phyloP scores from a whole-genome alignment of 2,888 invertebrate species.

The Leucophora obtusa region DNA sequence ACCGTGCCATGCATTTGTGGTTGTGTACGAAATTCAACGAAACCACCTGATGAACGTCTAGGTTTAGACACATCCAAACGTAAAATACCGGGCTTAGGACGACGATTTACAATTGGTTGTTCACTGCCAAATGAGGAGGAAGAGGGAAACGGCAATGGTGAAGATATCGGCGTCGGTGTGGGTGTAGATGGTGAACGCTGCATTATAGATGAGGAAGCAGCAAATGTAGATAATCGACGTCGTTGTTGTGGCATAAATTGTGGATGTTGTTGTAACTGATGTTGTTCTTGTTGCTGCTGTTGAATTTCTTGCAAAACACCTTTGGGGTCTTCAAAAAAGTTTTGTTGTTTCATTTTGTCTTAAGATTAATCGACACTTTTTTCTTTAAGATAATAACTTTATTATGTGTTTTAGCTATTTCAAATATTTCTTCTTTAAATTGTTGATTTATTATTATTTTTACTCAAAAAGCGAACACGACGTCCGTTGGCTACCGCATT shows the following conservation, averaged over 20 bases:
- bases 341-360: conserved; percentile 49
- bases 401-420: background rate
- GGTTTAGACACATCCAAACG: conserved; percentile 79
- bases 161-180: conserved; percentile 57
- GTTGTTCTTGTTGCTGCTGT: conserved; percentile 42
- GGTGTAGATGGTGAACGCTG: conserved; percentile 2
- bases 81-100: conserved; percentile 78
- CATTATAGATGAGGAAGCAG: conserved; percentile 19
- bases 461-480: conserved; percentile 65
- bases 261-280: conserved; percentile 27
- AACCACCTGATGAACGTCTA: conserved; percentile 79
- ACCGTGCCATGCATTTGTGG: conserved; percentile 73
- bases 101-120: conserved; percentile 60
- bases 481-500: conserved; percentile 75
- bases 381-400: background rate
- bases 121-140: conserved; percentile 31
- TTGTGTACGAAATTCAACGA: conserved; percentile 78
- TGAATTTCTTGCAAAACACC: conserved; percentile 50
- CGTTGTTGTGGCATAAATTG: conserved; percentile 29
- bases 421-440: background rate
- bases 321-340: conserved; percentile 58
- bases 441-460: background rate
- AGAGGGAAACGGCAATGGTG: conserved; percentile 51
- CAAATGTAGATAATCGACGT: conserved; percentile 49
- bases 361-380: background rate